Percentiles rank a stretch among this genome's conserved stretches.
These are phyloP conservation scores for Maconellicoccus hirsutus DNA, from an alignment of 1,140 invertebrate species.

Conservation along the genomic window DNA sequence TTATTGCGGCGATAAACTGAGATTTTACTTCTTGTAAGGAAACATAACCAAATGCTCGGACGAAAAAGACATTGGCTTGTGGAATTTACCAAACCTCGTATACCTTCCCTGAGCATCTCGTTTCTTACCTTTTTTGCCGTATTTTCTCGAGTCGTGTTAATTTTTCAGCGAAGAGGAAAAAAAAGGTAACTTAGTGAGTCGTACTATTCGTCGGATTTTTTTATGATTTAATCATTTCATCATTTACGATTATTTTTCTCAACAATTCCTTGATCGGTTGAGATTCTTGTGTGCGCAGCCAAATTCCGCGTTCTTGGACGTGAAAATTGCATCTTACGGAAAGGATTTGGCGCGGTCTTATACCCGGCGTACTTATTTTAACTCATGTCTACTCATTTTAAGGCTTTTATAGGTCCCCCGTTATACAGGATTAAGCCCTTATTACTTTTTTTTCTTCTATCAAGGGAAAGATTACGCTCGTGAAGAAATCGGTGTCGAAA, in stretches of 20 bases:
- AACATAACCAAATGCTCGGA: background rate
- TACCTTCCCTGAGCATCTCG: too few species aligned
- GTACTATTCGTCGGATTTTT: too few species aligned
- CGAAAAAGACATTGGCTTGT: too few species aligned
- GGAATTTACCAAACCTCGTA: too few species aligned
- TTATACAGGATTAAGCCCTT: conserved; percentile 5
- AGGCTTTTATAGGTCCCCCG: conserved; percentile 12
- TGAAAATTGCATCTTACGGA: background rate
- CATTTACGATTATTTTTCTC: too few species aligned
- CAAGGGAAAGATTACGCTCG: conserved; percentile 9
- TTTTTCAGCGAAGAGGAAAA: background rate
- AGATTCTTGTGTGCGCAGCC: too few species aligned
- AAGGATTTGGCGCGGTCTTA: background rate
- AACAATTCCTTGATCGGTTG: too few species aligned
- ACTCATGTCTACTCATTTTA: conserved; percentile 18
- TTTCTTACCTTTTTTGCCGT: too few species aligned
- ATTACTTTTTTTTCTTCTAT: conserved; percentile 15
- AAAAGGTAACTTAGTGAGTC: too few species aligned
- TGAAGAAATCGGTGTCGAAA: background rate
- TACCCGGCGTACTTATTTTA: background rate
- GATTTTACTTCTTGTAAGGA: background rate
- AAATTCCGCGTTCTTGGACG: background rate
- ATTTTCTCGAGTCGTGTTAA: too few species aligned
- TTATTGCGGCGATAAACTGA: conserved; percentile 13
- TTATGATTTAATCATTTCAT: too few species aligned